phyloP scores from a whole-genome alignment of 2,113 vertebrate genomes.

The Hydrolagus affinis region DNA sequence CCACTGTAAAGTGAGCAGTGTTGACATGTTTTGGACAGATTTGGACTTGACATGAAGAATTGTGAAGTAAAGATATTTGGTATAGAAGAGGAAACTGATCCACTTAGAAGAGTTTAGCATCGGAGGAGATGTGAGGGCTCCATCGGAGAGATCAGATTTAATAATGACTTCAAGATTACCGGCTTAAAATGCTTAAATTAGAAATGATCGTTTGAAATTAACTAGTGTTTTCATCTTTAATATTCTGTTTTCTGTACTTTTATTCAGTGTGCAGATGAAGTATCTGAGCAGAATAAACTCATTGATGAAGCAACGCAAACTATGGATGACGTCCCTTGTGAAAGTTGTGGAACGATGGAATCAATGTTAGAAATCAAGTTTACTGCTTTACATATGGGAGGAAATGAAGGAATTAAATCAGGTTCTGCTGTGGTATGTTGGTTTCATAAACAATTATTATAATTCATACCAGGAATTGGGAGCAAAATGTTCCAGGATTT shows the following conservation, averaged over 20 bases:
- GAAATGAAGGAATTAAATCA: constrained; percentile 49
- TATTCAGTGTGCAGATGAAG: constrained; percentile 5
- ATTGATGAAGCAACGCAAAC: background rate
- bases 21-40: too few species aligned
- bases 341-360: background rate
- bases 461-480: background rate
- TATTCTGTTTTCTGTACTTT: background rate
- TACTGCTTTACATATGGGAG: constrained; percentile 55
- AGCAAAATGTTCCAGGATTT: background rate
- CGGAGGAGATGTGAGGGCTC: too few species aligned
- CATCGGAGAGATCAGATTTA: too few species aligned
- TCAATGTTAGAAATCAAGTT: constrained; percentile 49
- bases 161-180: too few species aligned
- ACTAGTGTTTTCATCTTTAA: background rate
- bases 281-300: constrained; percentile 3
- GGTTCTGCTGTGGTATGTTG: constrained; percentile 56
- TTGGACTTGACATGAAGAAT: too few species aligned
- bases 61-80: too few species aligned
- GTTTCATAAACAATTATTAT: background rate
- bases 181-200: too few species aligned
- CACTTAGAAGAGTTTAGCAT: too few species aligned
- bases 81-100: too few species aligned
- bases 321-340: background rate
- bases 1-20: too few species aligned
- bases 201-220: too few species aligned